Evolutionary conservation across 1,140 invertebrate species (phyloP), one percentile per base, ranked within the genome.

Genomic region (Cataglyphis hispanica): DNA sequence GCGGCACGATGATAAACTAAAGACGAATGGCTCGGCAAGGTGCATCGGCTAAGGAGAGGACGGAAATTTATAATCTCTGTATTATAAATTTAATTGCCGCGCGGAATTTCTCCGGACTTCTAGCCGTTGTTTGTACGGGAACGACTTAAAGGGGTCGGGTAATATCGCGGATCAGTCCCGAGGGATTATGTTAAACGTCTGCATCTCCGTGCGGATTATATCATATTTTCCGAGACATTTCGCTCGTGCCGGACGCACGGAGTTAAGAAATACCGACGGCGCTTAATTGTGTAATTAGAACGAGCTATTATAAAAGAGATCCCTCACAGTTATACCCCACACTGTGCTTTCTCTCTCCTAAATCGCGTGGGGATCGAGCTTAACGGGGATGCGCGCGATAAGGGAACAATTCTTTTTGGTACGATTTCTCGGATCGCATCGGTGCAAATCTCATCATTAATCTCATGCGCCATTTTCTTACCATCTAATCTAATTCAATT

Each of bases 61-160:
- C 31, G n/a, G 27, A 37, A 37, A 53, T 78, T 67, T 46, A 66
- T 67, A 80, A 80, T 80, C 76, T 80, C 63, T 16, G 22, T 40
- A 69, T 69, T 80, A 69, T 56, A 22, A 67, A 80, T 80, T 80
- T 69, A 80, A 80, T 80, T 80, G 31, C 27, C 4, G 63, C n/a
- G 13, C 22, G 43, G 13, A 63, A 77, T 80, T 67, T 77, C 40
- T n/a, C 58, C 8, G 10, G n/a, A 27, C 22, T 43, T 19, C 7
- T 25, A 16, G 74, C 22, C 37, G 74, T 25, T 63, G n/a, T 27
- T 66, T 61, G 34, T 70, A 58, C 34, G 7, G 16, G 13, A 40
- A 70, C 53, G 46, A 43, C 43, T 72, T 43, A 31, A 72, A 81
- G 50, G 19, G 31, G 25, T 43, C 50, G 37, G 37, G 6, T 58